Conservation (phyloP, 64 coral and sea anemone species). For the Montipora sp. region DNA sequence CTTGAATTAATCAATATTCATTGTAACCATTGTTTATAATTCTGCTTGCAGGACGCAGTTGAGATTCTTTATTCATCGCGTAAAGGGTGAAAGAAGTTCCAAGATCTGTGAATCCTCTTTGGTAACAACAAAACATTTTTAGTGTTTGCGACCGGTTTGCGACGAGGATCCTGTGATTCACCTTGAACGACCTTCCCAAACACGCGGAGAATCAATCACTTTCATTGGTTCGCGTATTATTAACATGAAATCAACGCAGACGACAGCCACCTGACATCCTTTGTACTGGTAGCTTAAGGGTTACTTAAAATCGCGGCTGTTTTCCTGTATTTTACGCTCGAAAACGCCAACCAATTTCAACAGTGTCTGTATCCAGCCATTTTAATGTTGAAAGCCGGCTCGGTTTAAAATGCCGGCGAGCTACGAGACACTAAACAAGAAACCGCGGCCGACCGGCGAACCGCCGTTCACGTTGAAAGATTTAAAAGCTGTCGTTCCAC, state of each 20-base stretch:
- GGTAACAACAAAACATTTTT: no score
- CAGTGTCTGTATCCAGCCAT: not conserved
- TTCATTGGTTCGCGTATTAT: not conserved
- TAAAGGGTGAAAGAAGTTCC: no score
- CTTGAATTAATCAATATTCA: no score
- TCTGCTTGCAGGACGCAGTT: no score
- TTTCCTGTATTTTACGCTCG: not conserved
- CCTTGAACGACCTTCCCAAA: constrained; percentile 14
- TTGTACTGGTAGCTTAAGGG: no score
- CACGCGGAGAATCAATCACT: not conserved
- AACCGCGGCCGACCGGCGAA: constrained; percentile 35
- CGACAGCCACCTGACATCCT: not conserved
- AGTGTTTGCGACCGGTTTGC: no score
- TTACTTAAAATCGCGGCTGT: no score
- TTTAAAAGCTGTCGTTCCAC: constrained; percentile 59
- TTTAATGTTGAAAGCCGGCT: no score
- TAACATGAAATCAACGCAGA: not conserved
- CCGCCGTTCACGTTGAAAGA: constrained; percentile 75
- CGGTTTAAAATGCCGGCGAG: constrained; percentile 42
- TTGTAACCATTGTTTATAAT: no score
- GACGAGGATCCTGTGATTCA: not conserved
- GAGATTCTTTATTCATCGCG: no score
- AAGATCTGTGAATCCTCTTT: no score
- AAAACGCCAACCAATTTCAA: no score
- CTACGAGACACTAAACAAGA: constrained; percentile 55